phyloP scores from a whole-genome alignment of 2,888 invertebrate species.

The Itoplectis maculator region DNA sequence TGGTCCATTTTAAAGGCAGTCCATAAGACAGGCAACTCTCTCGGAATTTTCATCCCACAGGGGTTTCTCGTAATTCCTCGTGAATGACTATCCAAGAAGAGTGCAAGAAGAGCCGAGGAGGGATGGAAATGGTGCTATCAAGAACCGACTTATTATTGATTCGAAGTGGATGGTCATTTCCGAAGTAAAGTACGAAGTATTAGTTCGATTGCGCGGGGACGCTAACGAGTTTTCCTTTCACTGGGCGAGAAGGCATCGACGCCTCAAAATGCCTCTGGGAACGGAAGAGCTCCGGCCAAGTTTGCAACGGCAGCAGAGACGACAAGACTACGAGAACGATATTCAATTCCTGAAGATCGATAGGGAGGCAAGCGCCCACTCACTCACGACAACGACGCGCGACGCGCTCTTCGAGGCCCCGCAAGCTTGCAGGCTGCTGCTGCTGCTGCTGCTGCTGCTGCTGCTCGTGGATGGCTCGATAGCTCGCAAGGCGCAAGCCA shows the following conservation, averaged over 20 bases:
- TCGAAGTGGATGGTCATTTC: conserved; percentile 42
- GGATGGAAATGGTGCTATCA: conserved; percentile 8
- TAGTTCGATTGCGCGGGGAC: conserved; percentile 42
- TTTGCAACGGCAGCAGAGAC: conserved; percentile 30
- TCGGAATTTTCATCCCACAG: too few relatives aligned
- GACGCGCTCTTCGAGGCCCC: conserved; percentile 8
- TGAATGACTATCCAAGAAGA: background rate
- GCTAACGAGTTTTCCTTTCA: conserved; percentile 60
- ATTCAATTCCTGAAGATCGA: conserved; percentile 54
- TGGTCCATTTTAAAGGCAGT: too few relatives aligned
- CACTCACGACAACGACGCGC: conserved; percentile 41
- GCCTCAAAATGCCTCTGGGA: conserved; percentile 49
- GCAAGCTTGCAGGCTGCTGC: conserved; percentile 39
- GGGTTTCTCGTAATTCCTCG: background rate
- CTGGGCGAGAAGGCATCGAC: conserved; percentile 10
- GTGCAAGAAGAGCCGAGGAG: background rate
- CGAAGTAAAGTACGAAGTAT: conserved; percentile 40
- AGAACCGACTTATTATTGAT: conserved; percentile 24
- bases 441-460: too few relatives aligned
- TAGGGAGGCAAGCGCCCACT: conserved; percentile 21
- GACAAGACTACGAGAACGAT: conserved; percentile 42
- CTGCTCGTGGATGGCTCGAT: conserved; percentile 44
- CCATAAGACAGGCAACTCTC: too few relatives aligned
- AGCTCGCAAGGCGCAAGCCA: conserved; percentile 37
- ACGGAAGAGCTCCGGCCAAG: conserved; percentile 30